Evolutionary conservation across 2,797 vertebrate genomes (phyloP).

Genomic region (Tokudaia tokunoshimensis): DNA sequence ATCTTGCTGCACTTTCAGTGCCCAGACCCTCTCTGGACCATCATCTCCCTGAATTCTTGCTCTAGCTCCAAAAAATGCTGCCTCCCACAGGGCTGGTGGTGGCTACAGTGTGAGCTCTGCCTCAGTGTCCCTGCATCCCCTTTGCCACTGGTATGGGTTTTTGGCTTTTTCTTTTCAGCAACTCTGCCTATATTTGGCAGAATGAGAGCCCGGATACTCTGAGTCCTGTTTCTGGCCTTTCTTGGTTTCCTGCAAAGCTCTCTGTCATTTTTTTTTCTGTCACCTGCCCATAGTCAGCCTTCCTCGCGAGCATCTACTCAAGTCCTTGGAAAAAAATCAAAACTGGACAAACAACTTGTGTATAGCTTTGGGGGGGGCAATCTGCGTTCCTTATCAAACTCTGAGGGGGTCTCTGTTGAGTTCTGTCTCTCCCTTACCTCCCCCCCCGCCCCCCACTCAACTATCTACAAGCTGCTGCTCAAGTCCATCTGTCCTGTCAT

Average conservation of each 20-base stretch:
- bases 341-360: accelerated
- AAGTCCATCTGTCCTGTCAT: neutral
- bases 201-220: neutral
- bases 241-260: neutral
- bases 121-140: neutral
- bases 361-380: neutral
- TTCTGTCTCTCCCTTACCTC: neutral
- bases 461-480: accelerated
- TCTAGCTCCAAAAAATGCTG: neutral
- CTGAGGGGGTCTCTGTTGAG: neutral
- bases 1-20: neutral
- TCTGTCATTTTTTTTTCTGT: neutral
- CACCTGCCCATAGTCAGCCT: neutral
- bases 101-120: neutral
- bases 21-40: neutral
- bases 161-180: neutral
- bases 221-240: neutral
- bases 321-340: neutral
- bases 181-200: neutral
- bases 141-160: no score
- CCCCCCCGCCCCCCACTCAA: no score
- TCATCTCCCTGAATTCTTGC: neutral
- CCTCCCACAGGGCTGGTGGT: neutral
- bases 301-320: neutral
- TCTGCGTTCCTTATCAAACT: no score